These are phyloP conservation scores for Exaiptasia diaphana DNA, from an alignment of 64 coral and sea anemone genomes.

Conservation along the genomic window DNA sequence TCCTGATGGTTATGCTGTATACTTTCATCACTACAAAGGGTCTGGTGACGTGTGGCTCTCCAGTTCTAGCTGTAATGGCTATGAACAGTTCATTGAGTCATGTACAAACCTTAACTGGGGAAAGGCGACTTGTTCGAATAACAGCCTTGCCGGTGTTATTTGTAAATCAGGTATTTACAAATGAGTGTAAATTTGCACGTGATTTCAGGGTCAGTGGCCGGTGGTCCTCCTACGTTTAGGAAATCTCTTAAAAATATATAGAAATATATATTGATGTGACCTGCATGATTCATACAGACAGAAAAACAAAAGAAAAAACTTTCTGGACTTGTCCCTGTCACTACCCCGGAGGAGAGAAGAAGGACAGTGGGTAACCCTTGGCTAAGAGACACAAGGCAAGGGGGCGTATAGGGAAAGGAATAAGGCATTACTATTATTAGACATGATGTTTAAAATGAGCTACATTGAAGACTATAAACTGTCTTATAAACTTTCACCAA, in stretches of 20 bases:
- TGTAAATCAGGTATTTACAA: background rate
- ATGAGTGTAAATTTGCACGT: background rate
- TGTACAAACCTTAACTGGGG: background rate
- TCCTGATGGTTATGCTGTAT: background rate
- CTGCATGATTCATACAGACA: no score
- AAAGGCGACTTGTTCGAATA: background rate
- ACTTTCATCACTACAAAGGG: background rate
- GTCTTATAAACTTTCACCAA: background rate
- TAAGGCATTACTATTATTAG: no score
- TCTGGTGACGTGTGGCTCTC: background rate
- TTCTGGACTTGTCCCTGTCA: no score
- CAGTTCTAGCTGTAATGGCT: background rate
- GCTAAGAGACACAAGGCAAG: no score
- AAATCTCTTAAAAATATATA: no score
- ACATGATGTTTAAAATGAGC: no score
- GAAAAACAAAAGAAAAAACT: no score
- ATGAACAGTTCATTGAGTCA: background rate
- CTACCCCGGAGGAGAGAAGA: no score
- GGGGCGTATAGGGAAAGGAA: no score
- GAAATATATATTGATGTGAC: no score
- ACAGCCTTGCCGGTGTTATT: background rate
- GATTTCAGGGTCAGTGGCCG: background rate
- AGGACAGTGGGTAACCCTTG: no score
- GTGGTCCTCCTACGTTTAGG: no score
- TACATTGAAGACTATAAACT: background rate